Evolutionary conservation across 2,888 invertebrate genomes (phyloP), one percentile per base, ranked within the genome.

Genomic region (Parnassius mnemosyne): DNA sequence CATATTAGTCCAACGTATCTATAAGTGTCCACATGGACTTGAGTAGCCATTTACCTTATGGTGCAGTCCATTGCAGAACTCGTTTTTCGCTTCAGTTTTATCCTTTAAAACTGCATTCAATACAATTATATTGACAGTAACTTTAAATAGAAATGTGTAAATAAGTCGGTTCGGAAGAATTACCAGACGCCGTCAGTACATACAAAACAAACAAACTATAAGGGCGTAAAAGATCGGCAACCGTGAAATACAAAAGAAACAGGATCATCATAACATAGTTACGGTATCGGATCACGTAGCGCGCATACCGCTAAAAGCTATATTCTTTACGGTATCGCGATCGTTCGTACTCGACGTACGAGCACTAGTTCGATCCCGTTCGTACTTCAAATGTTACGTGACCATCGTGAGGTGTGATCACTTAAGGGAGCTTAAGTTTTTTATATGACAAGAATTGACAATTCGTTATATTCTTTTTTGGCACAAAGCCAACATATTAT

Each of bases 231-330:
- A 54, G 53, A 34, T 51, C 58, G n/a, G 47, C 58, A 51, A 51
- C 51, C 50, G 50, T 13, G 34, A n/a, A n/a, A 49, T 59, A 54
- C 49, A 60, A 53, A 60, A 63, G 68, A 64, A 64, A 71, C 66
- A 67, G 63, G 67, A 68, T 75, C 72, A 78, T 80, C 70, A 71
- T 70, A 68, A 51, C 57, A 47, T 52, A 69, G 69, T 78, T 78
- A 72, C 69, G 53, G 65, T 68, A 68, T 68, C 73, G 67, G 63
- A 54, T 70, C 71, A 71, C 70, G 70, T 70, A 57, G 47, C 16
- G 43, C 74, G 68, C 72, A 82, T 82, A 83, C 76, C 77, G 77
- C 79, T 80, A 82, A 81, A 78, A 73, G 76, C 76, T 71, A 75
- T 82, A 76, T 78, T 79, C 80, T 82, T 83, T 81, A 84, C 75